Conservation (phyloP, 2,797 vertebrate species). For the Neosilurus mollespiculum region DNA sequence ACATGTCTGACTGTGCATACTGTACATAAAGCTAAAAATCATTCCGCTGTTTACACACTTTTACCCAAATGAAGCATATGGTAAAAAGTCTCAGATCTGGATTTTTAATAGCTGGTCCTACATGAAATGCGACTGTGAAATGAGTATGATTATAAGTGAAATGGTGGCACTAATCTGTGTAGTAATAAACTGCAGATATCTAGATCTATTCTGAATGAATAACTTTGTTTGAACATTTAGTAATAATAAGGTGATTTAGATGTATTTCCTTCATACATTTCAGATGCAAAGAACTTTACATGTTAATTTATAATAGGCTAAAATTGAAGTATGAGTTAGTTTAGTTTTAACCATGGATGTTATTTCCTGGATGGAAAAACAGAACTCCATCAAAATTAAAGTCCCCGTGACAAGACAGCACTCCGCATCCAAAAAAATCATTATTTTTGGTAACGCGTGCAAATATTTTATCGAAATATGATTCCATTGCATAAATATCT, state of each 20-base stretch:
- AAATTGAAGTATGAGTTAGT: neutral
- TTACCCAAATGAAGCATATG: conserved; percentile 62
- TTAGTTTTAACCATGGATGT: neutral
- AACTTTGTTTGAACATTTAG: neutral
- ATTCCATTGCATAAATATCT: too few species aligned
- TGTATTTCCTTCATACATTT: neutral
- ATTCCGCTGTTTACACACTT: conserved; percentile 61
- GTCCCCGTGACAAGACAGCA: too few species aligned
- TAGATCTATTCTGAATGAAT: neutral
- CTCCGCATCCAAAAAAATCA: too few species aligned
- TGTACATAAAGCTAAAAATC: conserved; percentile 51
- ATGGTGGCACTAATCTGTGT: neutral
- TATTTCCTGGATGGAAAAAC: too few species aligned
- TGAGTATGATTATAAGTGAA: neutral
- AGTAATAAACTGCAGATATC: neutral
- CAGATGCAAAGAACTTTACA: neutral
- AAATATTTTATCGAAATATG: too few species aligned
- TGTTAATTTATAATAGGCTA: neutral
- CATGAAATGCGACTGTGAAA: conserved; percentile 4
- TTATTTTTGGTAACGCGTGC: too few species aligned
- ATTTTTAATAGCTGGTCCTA: conserved; percentile 3
- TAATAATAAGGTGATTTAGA: neutral
- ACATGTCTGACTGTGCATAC: conserved; percentile 59
- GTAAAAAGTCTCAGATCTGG: conserved; percentile 7
- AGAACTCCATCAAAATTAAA: too few species aligned